Base-by-base conservation (phyloP, 2,888 invertebrate species). In the Periphyllus acericola region DNA sequence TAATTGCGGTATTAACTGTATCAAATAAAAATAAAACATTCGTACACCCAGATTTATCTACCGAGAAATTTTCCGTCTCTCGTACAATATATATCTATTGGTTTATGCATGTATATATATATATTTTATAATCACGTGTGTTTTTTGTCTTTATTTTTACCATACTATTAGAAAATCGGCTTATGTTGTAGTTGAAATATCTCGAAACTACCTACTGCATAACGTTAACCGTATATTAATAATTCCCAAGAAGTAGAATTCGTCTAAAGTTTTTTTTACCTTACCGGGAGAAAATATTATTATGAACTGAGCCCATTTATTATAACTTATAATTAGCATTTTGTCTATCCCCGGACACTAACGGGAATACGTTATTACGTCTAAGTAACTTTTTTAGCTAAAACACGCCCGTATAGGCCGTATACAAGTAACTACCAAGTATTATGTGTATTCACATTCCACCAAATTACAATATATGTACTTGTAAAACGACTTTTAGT, bases 1-100 rank as follows among this genome's bases (percentile, higher is more conserved):
- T 87, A 87, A 87, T 87, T 87, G 81, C 81, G 81, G 81, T 66
- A 87, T 87, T 87, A 81, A 86, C 79, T 34, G 74, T 66, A 84
- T 76, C 66, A 78, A 85, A 85, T 78, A 78, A 78, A 76, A 76
- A 68, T 76, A 84, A 84, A 85, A 78, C 76, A 85, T 85, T 85
- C 76, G 66, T 68, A 40, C n/a, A 9, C 34, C 40, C 68, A 85
- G 46, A 85, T 78, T 85, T 85, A 85, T 78, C 68, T 34, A 78
- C 78, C 78, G 84, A 78, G 71, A 82, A 68, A 76, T 84, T 76
- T 32, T 68, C 76, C 76, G 32, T n/a, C 19, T 25, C 52, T 68
- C 72, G 11, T 52, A 9, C 55, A 74, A 29, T 71, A 32, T 36
- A 21, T 72, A 40, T 40, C 40, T 40, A 36, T 71, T 82, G 3